Evolutionary conservation across 37 sponge, comb jelly and placozoan genomes (phyloP), one percentile per base, ranked within the genome.

Genomic region (Mnemiopsis leidyi): DNA sequence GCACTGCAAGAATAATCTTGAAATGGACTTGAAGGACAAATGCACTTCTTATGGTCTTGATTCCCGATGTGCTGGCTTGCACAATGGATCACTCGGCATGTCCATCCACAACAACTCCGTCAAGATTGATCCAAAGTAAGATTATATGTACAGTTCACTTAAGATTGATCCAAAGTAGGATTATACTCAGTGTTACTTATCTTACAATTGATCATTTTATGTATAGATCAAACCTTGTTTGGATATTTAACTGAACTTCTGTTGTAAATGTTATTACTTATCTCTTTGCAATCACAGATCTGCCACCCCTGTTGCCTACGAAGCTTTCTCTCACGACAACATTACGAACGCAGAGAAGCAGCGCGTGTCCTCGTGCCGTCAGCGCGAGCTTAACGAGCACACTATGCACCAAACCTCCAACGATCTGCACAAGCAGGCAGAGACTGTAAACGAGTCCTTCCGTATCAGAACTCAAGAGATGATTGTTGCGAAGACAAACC

Each of bases 401-500:
- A 79, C 82, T 37, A 79, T 79, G 82, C 82, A 79, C 82, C 82
- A 79, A 21, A 79, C 82, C 36, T 79, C 82, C 82, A 79, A 79
- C 82, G 82, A 79, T 23, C 82, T 79, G 31, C 82, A 79, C 82
- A 79, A 79, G 29, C 82, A 79, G 82, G 82, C 82, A 7, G 92
- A 68, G 21, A 88, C 69, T 0, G 96, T 96, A 76, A 94, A 97
- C 83, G 93, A 92, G 38, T 94, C 95, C 33, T 97, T 97, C 75
- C 82, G 95, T 3, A 94, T 94, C 92, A 93, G 96, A 26, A 96
- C 95, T 92, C 90, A 93, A 30, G 98, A 98, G 93, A 94, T 88
- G 67, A 79, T 33, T 23, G 94, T 94, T 23, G 95, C 98, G 18
- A 96, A 98, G 94, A 68, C 93, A 32, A 93, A 32, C 5, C 94